phyloP scores from a whole-genome alignment of 2,797 vertebrate genomes.

The Anguilla marmorata region DNA sequence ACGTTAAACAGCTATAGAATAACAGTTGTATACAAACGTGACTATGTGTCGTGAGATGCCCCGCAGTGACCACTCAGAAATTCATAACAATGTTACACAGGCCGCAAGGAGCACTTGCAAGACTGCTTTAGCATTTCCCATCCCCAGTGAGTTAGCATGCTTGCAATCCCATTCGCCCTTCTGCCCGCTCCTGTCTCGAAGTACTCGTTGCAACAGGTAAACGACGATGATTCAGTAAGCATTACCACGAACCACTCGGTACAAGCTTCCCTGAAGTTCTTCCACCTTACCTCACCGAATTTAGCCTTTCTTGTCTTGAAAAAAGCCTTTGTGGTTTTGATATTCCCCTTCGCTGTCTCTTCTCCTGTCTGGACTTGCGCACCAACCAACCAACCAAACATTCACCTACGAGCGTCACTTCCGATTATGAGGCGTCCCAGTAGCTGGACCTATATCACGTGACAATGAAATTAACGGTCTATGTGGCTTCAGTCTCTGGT shows the following conservation, averaged over 20 bases:
- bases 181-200: conserved; percentile 33
- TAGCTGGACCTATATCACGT: conserved; percentile 54
- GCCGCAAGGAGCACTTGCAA: conserved; percentile 37
- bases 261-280: not conserved
- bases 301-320: not conserved
- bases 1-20: not conserved
- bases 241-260: conserved; percentile 23
- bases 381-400: conserved; percentile 25
- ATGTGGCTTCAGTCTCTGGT: too few species aligned
- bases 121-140: conserved; percentile 45
- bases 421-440: conserved; percentile 46
- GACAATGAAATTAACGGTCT: conserved; percentile 23
- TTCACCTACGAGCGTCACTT: conserved; percentile 68
- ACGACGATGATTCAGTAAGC: not conserved
- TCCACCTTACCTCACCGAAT: conserved; percentile 12
- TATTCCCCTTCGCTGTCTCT: conserved; percentile 18
- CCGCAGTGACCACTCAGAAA: not conserved
- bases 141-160: conserved; percentile 12
- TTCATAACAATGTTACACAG: conserved; percentile 28
- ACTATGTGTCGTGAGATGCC: not conserved
- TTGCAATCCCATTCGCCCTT: conserved; percentile 45
- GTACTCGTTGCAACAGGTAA: conserved; percentile 14
- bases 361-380: conserved; percentile 23
- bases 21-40: not conserved
- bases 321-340: conserved; percentile 2